Conservation (phyloP, 2,797 vertebrate species). For the Siniperca undulata region DNA sequence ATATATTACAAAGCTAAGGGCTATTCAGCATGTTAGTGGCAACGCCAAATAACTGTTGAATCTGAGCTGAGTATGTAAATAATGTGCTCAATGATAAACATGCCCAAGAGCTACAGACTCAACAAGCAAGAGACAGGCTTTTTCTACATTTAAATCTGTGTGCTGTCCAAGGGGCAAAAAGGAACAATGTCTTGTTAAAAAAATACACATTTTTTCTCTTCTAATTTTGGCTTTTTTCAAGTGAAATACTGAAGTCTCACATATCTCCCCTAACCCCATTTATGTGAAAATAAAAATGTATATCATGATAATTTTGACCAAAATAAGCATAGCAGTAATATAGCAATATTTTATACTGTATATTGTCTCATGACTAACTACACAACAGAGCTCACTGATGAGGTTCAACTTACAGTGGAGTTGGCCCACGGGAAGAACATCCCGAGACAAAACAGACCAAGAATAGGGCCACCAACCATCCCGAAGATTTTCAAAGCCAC, state of each 20-base stretch:
- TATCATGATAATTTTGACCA: background rate
- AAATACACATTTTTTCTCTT: too few species aligned
- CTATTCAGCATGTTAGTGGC: background rate
- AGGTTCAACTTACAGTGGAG: slow-evolving; percentile 84
- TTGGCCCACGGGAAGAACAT: slow-evolving; percentile 94
- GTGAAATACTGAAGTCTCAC: too few species aligned
- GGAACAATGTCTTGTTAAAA: too few species aligned
- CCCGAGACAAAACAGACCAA: slow-evolving; percentile 93
- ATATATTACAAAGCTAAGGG: background rate
- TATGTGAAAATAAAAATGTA: too few species aligned
- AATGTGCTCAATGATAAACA: background rate
- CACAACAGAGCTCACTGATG: background rate
- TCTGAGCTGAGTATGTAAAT: background rate
- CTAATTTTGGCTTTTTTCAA: too few species aligned
- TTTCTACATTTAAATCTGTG: too few species aligned
- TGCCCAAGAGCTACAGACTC: background rate
- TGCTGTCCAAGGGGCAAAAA: too few species aligned
- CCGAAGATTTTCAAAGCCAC: slow-evolving; percentile 95
- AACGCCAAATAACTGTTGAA: background rate
- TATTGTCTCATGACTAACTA: background rate
- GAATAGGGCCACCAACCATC: slow-evolving; percentile 92
- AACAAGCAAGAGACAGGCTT: background rate
- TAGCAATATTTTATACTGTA: background rate
- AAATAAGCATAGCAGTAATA: background rate
- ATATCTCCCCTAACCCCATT: too few species aligned